phyloP scores from a whole-genome alignment of 2,888 invertebrate genomes.

The Tinea trinotella region DNA sequence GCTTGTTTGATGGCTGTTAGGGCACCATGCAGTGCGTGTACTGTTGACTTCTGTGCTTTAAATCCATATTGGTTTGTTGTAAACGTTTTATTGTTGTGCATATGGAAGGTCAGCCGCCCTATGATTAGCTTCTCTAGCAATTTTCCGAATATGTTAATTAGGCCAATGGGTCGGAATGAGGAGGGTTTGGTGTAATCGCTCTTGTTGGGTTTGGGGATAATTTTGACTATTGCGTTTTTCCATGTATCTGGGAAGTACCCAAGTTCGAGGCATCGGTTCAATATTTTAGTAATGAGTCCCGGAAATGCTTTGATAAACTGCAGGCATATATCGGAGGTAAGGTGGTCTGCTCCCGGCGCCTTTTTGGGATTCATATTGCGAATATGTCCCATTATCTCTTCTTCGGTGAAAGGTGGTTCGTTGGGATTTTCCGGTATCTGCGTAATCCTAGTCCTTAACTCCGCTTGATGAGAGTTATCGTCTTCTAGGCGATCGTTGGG shows the following conservation, averaged over 20 bases:
- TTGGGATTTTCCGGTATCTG: slow-evolving; percentile 18
- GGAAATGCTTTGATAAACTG: slow-evolving; percentile 6
- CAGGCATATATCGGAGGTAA: slow-evolving; percentile 25
- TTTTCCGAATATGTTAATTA: slow-evolving; percentile 26
- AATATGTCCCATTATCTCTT: background rate
- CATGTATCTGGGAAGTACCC: slow-evolving; percentile 23
- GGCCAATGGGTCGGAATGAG: slow-evolving; percentile 27
- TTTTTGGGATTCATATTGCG: slow-evolving; percentile 23
- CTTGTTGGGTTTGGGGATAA: slow-evolving; percentile 28
- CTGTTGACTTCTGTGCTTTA: slow-evolving; percentile 23
- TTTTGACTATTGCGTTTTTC: slow-evolving; percentile 25
- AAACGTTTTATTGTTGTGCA: background rate
- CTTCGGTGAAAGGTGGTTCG: background rate
- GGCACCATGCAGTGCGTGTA: slow-evolving; percentile 2
- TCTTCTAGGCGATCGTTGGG: slow-evolving; percentile 23
- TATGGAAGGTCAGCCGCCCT: slow-evolving; percentile 21
- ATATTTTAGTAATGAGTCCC: background rate
- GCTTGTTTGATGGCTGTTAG: background rate
- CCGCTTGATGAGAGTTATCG: background rate
- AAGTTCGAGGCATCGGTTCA: slow-evolving; percentile 9
- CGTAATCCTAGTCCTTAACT: background rate
- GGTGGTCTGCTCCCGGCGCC: slow-evolving; percentile 25
- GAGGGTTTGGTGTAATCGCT: slow-evolving; percentile 18
- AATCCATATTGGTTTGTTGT: slow-evolving; percentile 24
- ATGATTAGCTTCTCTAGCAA: slow-evolving; percentile 21